These are phyloP conservation scores for Triplophysa yarkandensis DNA, from an alignment of 2,797 vertebrate genomes.

Conservation along the genomic window DNA sequence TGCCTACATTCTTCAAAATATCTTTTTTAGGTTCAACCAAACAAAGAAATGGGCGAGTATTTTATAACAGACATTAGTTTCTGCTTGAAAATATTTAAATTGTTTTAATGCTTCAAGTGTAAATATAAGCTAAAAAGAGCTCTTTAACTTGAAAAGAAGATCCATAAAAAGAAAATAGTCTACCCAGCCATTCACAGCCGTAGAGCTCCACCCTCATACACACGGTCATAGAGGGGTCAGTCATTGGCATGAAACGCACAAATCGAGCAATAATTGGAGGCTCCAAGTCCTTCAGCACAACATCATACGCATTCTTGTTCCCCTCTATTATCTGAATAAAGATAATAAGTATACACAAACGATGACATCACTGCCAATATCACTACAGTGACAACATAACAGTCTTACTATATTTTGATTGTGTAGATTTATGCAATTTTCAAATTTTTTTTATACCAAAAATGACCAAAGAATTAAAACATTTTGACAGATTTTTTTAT, in stretches of 20 bases:
- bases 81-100: no score
- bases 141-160: slow-evolving; percentile 19
- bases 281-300: slow-evolving; percentile 93
- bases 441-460: not conserved
- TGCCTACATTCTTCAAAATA: no score
- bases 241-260: slow-evolving; percentile 92
- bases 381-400: not conserved
- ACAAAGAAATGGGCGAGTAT: no score
- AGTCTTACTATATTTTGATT: not conserved
- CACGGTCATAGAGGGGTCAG: slow-evolving; percentile 91
- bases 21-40: no score
- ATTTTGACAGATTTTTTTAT: not conserved
- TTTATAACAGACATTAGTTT: no score
- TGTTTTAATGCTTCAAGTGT: no score
- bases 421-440: no score
- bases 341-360: slow-evolving; percentile 10
- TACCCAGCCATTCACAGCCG: slow-evolving; percentile 95
- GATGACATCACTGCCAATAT: not conserved
- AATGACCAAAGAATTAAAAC: not conserved
- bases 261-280: slow-evolving; percentile 92
- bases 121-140: not conserved
- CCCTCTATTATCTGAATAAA: slow-evolving; percentile 87
- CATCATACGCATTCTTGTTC: slow-evolving; percentile 92
- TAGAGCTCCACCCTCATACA: slow-evolving; percentile 97
- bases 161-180: slow-evolving; percentile 43